Percentiles rank a stretch among this genome's conserved stretches.
These are phyloP conservation scores for Argentina silus DNA, from an alignment of 2,797 vertebrate species.

Conservation along the genomic window DNA sequence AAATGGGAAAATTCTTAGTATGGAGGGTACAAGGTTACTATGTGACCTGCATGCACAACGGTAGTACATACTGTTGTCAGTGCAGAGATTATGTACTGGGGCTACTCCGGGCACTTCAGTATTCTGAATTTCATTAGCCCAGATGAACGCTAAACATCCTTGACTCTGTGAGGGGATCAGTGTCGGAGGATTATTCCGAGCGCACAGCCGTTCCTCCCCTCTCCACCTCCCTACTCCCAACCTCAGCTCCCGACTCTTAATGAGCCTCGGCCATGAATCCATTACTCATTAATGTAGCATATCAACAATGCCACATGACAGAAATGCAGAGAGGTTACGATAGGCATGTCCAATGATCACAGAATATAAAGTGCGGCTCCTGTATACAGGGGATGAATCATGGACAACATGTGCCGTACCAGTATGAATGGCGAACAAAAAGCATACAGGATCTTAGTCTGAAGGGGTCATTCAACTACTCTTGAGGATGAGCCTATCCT, in stretches of 20 bases:
- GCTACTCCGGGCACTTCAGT: slow-evolving; percentile 11
- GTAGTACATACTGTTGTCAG: background rate
- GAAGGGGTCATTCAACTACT: background rate
- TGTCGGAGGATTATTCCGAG: too few species aligned
- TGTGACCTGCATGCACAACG: slow-evolving; percentile 8
- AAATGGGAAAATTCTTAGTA: background rate
- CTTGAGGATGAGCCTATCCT: background rate
- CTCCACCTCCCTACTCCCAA: background rate
- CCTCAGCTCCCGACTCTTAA: slow-evolving; percentile 10
- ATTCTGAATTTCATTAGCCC: slow-evolving; percentile 28
- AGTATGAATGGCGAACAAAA: background rate
- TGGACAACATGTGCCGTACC: background rate
- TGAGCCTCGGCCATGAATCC: slow-evolving; percentile 6
- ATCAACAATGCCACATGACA: slow-evolving; percentile 7
- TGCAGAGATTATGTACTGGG: slow-evolving; percentile 5
- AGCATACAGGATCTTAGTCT: background rate
- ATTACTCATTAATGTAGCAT: slow-evolving; percentile 8
- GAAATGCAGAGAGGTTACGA: background rate
- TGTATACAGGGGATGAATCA: background rate
- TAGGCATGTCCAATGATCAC: background rate
- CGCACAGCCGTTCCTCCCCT: background rate
- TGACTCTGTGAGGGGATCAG: slow-evolving; percentile 15
- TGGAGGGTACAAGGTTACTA: background rate
- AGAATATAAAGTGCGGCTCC: background rate
- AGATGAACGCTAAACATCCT: slow-evolving; percentile 26